These are phyloP conservation scores for Spongilla lacustris DNA, from an alignment of 37 sponge, comb jelly and placozoan genomes.

Conservation along the genomic window DNA sequence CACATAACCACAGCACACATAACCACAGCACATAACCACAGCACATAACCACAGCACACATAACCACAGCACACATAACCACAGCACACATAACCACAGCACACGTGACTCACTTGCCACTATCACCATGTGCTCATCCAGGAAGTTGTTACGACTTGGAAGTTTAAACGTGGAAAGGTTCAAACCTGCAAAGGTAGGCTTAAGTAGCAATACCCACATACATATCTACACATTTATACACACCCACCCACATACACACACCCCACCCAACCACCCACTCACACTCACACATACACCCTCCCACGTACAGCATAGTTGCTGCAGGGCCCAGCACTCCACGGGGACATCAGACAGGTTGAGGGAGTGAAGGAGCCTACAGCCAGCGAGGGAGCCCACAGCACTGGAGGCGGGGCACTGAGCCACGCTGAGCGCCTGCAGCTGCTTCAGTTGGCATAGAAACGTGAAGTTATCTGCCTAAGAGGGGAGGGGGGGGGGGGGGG, in stretches of 20 bases:
- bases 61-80: too few relatives aligned
- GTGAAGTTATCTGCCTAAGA: constrained; percentile 14
- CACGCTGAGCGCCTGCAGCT: constrained; percentile 35
- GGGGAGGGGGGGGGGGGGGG: background rate
- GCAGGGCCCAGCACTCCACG: background rate
- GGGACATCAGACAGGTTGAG: constrained; percentile 33
- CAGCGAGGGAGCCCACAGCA: constrained; percentile 16
- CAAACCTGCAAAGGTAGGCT: background rate
- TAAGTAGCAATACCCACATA: too few relatives aligned
- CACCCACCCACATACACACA: background rate
- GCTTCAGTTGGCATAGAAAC: constrained; percentile 15
- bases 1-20: background rate
- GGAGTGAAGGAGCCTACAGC: constrained; percentile 2
- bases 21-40: background rate
- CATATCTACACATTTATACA: background rate
- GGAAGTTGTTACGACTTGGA: constrained; percentile 45
- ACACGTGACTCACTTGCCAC: too few relatives aligned
- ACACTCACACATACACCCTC: too few relatives aligned
- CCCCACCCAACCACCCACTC: too few relatives aligned
- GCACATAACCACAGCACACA: background rate
- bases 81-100: background rate
- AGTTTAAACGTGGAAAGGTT: constrained; percentile 32
- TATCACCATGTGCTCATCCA: constrained; percentile 31
- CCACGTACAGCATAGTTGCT: background rate
- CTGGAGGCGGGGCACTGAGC: constrained; percentile 27